These are phyloP conservation scores for Brachyopa scutellaris DNA, from an alignment of 2,888 invertebrate species.

Conservation along the genomic window DNA sequence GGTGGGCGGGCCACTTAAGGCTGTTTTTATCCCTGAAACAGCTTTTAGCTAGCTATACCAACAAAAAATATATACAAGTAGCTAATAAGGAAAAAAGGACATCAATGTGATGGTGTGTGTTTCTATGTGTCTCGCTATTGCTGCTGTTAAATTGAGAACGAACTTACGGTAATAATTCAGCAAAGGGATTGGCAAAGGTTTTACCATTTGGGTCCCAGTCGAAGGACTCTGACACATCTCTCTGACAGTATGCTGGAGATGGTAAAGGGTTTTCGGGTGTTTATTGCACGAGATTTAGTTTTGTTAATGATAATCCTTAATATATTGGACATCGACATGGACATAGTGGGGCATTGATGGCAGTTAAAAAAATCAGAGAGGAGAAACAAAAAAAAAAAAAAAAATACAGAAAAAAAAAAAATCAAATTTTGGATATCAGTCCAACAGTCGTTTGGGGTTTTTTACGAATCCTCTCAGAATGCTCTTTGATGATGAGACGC, in stretches of 20 bases:
- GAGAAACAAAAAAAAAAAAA: background rate
- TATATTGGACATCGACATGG: conserved; percentile 5
- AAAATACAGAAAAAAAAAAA: too few relatives aligned
- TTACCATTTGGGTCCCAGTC: conserved; percentile 75
- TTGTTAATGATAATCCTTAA: conserved; percentile 80
- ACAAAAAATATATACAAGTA: conserved; percentile 42
- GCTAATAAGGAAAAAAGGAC: conserved; percentile 78
- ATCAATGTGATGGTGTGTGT: conserved; percentile 16
- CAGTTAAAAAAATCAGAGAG: background rate
- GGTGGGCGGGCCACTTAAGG: conserved; percentile 35
- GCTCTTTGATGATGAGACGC: too few relatives aligned
- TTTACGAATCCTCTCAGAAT: too few relatives aligned
- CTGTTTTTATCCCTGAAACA: too few relatives aligned
- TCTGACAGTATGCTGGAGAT: conserved; percentile 74
- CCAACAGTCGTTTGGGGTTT: too few relatives aligned
- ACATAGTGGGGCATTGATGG: background rate
- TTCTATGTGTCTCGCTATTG: background rate
- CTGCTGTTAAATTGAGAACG: conserved; percentile 66
- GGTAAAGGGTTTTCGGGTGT: conserved; percentile 77
- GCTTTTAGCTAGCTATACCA: too few relatives aligned
- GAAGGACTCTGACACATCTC: conserved; percentile 48
- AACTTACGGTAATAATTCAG: conserved; percentile 66
- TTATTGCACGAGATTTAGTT: conserved; percentile 80
- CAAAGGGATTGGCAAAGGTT: conserved; percentile 67
- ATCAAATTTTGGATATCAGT: too few relatives aligned